Base-by-base conservation (phyloP, 2,113 vertebrate genomes). In the Etia nguti region DNA sequence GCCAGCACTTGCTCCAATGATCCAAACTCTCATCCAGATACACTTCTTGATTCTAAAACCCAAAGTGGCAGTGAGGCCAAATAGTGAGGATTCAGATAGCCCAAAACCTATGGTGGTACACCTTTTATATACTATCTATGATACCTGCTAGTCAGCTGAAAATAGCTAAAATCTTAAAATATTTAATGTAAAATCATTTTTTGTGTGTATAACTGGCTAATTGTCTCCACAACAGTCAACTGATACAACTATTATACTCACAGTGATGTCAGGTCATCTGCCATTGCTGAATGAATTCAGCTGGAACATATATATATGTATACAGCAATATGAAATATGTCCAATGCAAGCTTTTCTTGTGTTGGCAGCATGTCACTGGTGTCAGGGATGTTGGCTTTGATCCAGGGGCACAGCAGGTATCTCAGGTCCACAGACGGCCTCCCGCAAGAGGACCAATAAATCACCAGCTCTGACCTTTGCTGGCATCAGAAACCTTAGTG, bases 401-500 rank as follows among this genome's bases (percentile, higher is more conserved):
- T 93, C 89, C 92, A 93, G 89, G 84, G 81, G 50, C 82, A 86
- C 34, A 52, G 86, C 83, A 81, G 87, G 83, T 80, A 57, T 86
- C 87, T 83, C 55, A 43, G 80, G 86, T 86, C 81, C 89, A 84
- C 89, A 90, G 90, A 88, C 86, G 75, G 86, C 88, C 89, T 89
- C 90, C 81, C 86, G 62, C 82, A 83, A 88, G 79, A 90, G 41
- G 84, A 46, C 85, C 88, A 85, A 93, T 95, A 93, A 94, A 95
- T 94, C 93, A 94, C 81, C 16, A 6, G 55, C 87, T 86, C 84
- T 94, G 93, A 94, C 94, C 93, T 95, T 95, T 95, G 92, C 80
- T 89, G 86, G 89, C 93, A 88, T 29, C 89, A 13, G 87, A 84
- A 89, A 94, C 92, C 92, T 91, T 65, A 92, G 90, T 73, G 85